A percentile compares a stretch with the other conserved stretches of the same genome.
These are phyloP conservation scores for Pagrus major DNA, from an alignment of 2,113 vertebrate genomes.

Conservation along the genomic window DNA sequence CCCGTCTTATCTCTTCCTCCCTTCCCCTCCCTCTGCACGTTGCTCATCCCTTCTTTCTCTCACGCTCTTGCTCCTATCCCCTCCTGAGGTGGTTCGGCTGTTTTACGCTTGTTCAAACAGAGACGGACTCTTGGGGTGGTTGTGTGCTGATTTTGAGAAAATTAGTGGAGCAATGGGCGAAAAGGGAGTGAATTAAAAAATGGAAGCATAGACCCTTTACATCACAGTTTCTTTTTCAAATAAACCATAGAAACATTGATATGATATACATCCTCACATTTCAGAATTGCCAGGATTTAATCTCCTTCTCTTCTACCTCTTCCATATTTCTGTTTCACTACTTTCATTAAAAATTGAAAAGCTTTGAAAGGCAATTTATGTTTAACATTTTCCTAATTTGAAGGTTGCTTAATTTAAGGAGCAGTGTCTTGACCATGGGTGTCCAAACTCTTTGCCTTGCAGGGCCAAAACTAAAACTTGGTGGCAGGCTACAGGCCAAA, in stretches of 20 bases:
- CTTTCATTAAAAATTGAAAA: neutral
- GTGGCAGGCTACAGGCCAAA: too few species aligned
- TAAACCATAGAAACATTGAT: neutral
- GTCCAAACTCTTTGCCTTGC: too few species aligned
- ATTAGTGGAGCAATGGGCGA: neutral
- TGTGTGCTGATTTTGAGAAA: neutral
- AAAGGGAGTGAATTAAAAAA: neutral
- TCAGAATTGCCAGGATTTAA: neutral
- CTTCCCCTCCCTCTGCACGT: neutral
- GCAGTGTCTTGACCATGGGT: neutral
- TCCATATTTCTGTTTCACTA: neutral
- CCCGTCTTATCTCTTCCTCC: neutral
- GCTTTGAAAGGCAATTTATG: neutral
- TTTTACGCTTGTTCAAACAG: conserved; percentile 41
- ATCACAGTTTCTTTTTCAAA: neutral
- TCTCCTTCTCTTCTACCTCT: neutral
- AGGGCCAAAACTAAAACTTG: too few species aligned
- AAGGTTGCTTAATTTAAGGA: neutral
- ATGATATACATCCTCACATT: neutral
- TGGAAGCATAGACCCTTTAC: neutral
- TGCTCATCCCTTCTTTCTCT: neutral
- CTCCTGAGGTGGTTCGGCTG: neutral
- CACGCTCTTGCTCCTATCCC: neutral
- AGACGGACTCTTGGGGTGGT: conserved; percentile 26
- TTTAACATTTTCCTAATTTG: neutral